Evolutionary conservation across 2,888 invertebrate species (phyloP).

Genomic region (Leptopilina drosophilae): DNA sequence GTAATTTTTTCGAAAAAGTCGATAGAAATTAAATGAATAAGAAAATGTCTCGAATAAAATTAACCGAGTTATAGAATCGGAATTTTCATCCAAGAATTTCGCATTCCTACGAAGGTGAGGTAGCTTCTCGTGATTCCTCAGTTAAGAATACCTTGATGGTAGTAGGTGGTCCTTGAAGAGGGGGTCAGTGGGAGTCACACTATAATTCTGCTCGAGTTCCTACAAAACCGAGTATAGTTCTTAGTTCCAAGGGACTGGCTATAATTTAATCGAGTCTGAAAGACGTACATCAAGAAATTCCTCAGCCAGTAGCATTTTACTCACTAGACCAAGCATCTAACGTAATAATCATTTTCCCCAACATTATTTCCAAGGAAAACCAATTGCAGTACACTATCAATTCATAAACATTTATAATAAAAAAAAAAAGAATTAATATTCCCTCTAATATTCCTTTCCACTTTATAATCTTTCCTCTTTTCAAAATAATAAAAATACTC

Average conservation of each 20-base stretch:
- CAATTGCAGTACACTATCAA: no score
- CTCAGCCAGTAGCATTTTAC: conserved; percentile 31
- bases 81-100: not conserved
- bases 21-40: no score
- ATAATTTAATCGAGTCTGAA: conserved; percentile 32
- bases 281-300: not conserved
- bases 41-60: no score
- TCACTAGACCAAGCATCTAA: conserved; percentile 22
- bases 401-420: no score
- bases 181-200: conserved; percentile 15
- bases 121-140: conserved; percentile 5
- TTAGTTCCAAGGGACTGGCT: conserved; percentile 18
- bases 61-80: not conserved
- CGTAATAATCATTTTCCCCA: conserved; percentile 30
- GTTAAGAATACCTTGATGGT: conserved; percentile 22
- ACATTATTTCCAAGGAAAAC: not conserved
- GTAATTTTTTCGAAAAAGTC: no score
- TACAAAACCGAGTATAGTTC: conserved; percentile 18
- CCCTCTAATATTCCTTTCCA: no score
- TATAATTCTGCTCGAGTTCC: conserved; percentile 29
- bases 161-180: conserved; percentile 28
- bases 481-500: no score
- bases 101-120: conserved; percentile 26
- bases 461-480: no score
- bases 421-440: no score